phyloP scores from a whole-genome alignment of 2,113 vertebrate genomes.

The Danio rerio region DNA sequence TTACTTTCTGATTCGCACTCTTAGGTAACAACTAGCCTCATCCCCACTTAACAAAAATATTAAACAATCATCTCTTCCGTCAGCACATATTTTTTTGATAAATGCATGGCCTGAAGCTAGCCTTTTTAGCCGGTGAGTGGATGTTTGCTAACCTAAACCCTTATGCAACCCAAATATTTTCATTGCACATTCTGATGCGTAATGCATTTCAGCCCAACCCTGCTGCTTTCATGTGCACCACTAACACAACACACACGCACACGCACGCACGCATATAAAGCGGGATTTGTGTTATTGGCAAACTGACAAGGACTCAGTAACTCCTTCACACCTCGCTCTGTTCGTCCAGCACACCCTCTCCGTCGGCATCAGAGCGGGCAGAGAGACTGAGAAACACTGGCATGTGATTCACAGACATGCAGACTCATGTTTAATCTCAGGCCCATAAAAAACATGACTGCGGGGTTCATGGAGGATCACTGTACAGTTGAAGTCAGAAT shows the following conservation, averaged over 20 bases:
- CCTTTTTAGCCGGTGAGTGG: neutral
- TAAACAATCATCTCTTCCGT: neutral
- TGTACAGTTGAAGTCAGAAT: neutral
- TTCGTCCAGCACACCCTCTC: conserved; percentile 33
- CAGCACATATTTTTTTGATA: neutral
- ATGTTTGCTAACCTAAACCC: neutral
- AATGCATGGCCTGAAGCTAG: neutral
- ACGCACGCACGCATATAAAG: neutral
- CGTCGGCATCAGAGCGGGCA: neutral
- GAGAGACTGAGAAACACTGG: conserved; percentile 17
- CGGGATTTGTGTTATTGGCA: conserved; percentile 12
- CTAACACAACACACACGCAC: neutral
- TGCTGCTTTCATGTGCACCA: neutral
- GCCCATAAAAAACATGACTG: conserved; percentile 51
- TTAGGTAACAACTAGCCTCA: too few relatives aligned
- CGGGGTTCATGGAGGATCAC: neutral
- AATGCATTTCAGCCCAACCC: neutral
- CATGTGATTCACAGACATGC: conserved; percentile 75
- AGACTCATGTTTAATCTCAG: conserved; percentile 67
- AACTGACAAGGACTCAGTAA: neutral
- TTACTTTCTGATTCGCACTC: too few relatives aligned
- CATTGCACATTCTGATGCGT: neutral
- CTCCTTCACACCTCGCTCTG: conserved; percentile 41
- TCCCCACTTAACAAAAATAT: neutral
- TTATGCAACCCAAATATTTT: conserved; percentile 23